Evolutionary conservation across 2,113 vertebrate genomes (phyloP).

Genomic region (Hydropotes inermis): DNA sequence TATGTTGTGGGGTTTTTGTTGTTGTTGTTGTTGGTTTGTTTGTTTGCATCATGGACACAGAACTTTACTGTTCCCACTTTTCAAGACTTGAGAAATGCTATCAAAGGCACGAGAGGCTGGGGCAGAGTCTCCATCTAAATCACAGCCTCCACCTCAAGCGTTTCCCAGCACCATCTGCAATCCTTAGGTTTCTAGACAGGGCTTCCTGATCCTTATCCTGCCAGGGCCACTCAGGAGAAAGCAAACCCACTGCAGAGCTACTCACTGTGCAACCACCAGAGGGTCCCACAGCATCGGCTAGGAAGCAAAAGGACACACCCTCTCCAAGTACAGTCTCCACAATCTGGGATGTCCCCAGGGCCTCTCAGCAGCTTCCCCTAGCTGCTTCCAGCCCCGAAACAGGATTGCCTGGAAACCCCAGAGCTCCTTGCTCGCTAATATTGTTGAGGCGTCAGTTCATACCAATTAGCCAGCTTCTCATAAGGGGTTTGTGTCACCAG

Average conservation of each 20-base stretch:
- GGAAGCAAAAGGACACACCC: neutral
- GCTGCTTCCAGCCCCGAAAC: neutral
- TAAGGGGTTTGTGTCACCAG: neutral
- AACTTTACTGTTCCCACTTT: neutral
- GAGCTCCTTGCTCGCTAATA: neutral
- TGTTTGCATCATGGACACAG: neutral
- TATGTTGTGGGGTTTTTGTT: too few relatives aligned
- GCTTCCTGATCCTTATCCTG: neutral
- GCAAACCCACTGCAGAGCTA: neutral
- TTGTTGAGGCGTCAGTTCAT: neutral
- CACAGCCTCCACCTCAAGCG: neutral
- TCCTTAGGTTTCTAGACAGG: neutral
- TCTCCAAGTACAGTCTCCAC: neutral
- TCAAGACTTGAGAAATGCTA: neutral
- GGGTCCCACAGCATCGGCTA: conserved; percentile 23
- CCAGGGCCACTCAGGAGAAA: neutral
- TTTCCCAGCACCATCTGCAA: rapidly evolving
- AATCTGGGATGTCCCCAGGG: neutral
- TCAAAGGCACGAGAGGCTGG: neutral
- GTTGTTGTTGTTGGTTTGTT: neutral
- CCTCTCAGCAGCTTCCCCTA: neutral
- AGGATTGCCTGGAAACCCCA: neutral
- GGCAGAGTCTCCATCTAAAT: neutral
- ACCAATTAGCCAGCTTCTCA: neutral
- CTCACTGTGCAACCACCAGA: conserved; percentile 41